Percentiles rank a stretch among this genome's conserved stretches.
Evolutionary conservation across 2,888 invertebrate species (phyloP).

Genomic region (Eucera pruinosa): DNA sequence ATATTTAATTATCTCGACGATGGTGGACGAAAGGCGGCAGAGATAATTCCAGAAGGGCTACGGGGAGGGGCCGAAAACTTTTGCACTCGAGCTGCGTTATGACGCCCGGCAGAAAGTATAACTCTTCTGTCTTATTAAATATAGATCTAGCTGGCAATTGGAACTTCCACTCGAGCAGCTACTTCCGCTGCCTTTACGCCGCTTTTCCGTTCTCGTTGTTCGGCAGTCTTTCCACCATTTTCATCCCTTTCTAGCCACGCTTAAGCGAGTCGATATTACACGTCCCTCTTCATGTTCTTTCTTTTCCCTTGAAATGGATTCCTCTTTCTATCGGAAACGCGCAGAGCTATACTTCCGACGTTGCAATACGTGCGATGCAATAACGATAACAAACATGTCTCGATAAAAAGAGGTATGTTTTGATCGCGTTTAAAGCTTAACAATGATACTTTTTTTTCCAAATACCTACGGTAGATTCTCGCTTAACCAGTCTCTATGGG

Average conservation of each 20-base stretch:
- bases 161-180: constrained; percentile 75
- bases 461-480: no score
- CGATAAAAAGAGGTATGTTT: neutral
- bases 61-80: constrained; percentile 63
- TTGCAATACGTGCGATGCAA: neutral
- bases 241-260: constrained; percentile 7
- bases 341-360: neutral
- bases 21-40: constrained; percentile 51
- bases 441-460: neutral
- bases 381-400: constrained; percentile 2
- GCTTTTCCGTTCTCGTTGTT: constrained; percentile 16
- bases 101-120: constrained; percentile 73
- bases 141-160: constrained; percentile 78
- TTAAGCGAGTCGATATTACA: constrained; percentile 60
- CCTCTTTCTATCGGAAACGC: constrained; percentile 13
- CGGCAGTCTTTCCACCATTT: constrained; percentile 17
- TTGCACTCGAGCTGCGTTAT: constrained; percentile 73
- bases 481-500: no score
- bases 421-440: neutral
- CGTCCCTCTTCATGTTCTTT: constrained; percentile 21
- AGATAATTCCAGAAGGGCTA: constrained; percentile 60
- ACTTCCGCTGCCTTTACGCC: constrained; percentile 63
- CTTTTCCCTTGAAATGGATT: constrained; percentile 8
- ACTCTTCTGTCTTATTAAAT: constrained; percentile 80
- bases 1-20: constrained; percentile 79